Base-by-base conservation (phyloP, 2,797 vertebrate genomes). In the Melanotaenia trifasciata region DNA sequence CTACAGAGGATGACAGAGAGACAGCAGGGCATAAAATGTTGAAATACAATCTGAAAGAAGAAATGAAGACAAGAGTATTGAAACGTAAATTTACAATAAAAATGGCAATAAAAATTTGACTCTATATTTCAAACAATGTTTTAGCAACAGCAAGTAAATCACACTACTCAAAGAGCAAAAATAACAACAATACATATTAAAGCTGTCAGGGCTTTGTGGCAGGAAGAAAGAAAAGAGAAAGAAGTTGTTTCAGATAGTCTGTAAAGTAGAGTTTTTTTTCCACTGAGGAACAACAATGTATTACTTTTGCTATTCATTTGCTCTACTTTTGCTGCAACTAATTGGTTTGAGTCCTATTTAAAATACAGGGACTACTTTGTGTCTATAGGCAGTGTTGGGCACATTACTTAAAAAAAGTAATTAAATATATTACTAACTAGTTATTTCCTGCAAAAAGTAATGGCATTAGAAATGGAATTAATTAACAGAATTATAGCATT, bases 61-160 rank as follows among this genome's bases (percentile, higher is more conserved):
- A 70, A 65, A 84, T 70, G 66, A 63, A 77, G 51, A 75, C 16
- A 65, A 30, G 26, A 71, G 74, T 47, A 80, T 80, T 28, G 78
- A 81, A 76, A 86, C 57, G 79, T 85, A 76, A 79, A 88, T 74
- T 58, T 14, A 3, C 22, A 67, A 65, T 35, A 35, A 79, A 63
- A 32, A 13, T 0, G 6, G 70, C 51, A 74, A 83, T 80, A 74
- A 81, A 84, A 77, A 66, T 68, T 33, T 22, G 40, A 65, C 56
- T 13, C 56, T 13, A 64, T 76, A 64, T 76, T 78, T 76, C 59
- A 75, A 53, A 74, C 63, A 3, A 56, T 67, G 60, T 53, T 76
- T 28, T 59, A 32, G 51, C 1, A 64, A 50, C 1, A 3, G 59
- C 36, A 47, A 35, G 18, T 35, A 69, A 65, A 64, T 4, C 18